A percentile compares a stretch with the other conserved stretches of the same genome.
phyloP scores from a whole-genome alignment of 2,113 vertebrate species.

The Strigops habroptila region DNA sequence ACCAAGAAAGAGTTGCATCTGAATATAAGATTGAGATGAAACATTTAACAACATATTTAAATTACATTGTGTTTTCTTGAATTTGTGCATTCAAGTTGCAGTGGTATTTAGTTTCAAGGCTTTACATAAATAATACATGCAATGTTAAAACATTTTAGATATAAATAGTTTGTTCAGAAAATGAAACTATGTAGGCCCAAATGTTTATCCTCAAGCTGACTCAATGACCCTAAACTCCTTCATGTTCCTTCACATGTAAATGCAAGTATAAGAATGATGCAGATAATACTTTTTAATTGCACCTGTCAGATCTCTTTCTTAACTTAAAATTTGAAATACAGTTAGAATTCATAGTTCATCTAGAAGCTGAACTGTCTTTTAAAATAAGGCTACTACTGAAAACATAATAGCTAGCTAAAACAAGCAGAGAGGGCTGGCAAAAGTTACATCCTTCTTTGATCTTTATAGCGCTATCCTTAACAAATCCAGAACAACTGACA shows the following conservation, averaged over 20 bases:
- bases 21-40: background rate
- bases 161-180: background rate
- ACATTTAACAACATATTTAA: background rate
- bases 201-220: background rate
- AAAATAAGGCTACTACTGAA: background rate
- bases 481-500: background rate
- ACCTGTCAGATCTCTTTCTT: background rate
- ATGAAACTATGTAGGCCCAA: background rate
- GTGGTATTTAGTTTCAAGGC: background rate
- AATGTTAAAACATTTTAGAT: background rate
- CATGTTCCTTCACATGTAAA: background rate
- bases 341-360: background rate
- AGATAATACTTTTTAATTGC: background rate
- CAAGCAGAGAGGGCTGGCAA: background rate
- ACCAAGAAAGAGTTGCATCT: background rate
- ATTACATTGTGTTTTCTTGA: background rate
- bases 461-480: background rate
- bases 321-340: background rate
- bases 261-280: background rate
- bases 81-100: background rate
- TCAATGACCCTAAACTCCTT: background rate
- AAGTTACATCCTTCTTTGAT: background rate
- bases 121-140: background rate
- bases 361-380: background rate
- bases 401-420: background rate